Conservation (phyloP, 2,113 vertebrate species). For the Carassius auratus region DNA sequence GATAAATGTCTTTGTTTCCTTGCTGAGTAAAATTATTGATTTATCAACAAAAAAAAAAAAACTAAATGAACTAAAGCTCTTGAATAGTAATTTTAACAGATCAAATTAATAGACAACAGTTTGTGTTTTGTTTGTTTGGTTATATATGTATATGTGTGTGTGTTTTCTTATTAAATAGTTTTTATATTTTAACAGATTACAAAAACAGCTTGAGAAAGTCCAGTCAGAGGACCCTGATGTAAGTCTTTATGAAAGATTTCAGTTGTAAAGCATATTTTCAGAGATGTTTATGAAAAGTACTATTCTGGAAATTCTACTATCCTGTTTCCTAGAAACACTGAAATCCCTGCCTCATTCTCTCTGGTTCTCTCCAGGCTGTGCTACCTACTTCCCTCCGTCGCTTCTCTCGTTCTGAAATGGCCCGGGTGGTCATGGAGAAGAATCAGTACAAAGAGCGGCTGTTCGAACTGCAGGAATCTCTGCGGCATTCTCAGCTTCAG, state of each 20-base stretch:
- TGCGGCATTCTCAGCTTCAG: slow-evolving; percentile 68
- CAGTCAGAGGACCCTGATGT: slow-evolving; percentile 73
- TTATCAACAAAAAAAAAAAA: too few relatives aligned
- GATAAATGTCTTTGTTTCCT: too few relatives aligned
- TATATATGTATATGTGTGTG: too few relatives aligned
- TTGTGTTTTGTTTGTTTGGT: too few relatives aligned
- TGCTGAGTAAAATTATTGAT: too few relatives aligned
- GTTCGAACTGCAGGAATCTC: slow-evolving; percentile 78
- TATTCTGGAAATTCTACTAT: background rate
- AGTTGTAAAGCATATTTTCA: background rate
- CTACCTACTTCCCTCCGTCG: slow-evolving; percentile 64
- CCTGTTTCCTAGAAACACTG: background rate
- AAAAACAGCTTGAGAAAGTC: slow-evolving; percentile 70
- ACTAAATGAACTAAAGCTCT: too few relatives aligned
- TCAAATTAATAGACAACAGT: too few relatives aligned
- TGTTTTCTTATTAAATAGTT: background rate
- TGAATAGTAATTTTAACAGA: too few relatives aligned
- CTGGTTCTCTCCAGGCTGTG: slow-evolving; percentile 57
- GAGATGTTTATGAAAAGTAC: background rate
- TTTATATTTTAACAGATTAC: slow-evolving; percentile 60
- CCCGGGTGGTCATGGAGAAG: slow-evolving; percentile 81
- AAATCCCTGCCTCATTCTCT: background rate
- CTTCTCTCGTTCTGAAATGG: slow-evolving; percentile 81
- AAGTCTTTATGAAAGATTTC: slow-evolving; percentile 41
- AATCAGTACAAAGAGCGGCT: slow-evolving; percentile 81